phyloP scores from a whole-genome alignment of 2,797 vertebrate species.

The Zenarchopterus dispar region DNA sequence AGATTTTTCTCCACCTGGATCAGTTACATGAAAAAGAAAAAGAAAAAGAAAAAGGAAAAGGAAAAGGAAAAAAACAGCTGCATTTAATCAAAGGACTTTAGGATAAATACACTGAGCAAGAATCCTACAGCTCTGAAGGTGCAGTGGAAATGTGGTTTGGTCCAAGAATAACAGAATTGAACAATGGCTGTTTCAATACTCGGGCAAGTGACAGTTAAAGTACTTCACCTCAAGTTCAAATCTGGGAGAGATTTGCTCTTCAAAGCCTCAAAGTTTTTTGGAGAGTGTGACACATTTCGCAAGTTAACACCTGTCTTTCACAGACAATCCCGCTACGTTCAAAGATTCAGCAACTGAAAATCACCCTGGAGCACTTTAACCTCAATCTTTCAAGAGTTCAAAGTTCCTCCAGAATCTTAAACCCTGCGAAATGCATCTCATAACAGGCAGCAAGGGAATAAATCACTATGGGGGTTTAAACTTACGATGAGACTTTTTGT shows the following conservation, averaged over 20 bases:
- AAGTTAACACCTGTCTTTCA: conserved; percentile 63
- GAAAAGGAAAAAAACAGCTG: no score
- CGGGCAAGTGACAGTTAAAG: conserved; percentile 35
- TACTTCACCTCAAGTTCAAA: conserved; percentile 36
- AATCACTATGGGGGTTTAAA: conserved; percentile 36
- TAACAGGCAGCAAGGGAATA: conserved; percentile 42
- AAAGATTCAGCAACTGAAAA: conserved; percentile 58
- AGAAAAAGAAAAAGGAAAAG: no score
- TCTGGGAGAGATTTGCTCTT: conserved; percentile 56
- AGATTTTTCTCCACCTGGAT: neutral
- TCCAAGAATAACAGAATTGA: conserved; percentile 29
- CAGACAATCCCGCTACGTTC: conserved; percentile 46
- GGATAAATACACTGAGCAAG: conserved; percentile 14
- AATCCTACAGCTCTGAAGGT: neutral
- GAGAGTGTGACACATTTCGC: conserved; percentile 42
- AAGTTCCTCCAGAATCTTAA: conserved; percentile 52
- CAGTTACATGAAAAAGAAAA: conserved; percentile 3
- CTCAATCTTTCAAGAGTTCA: conserved; percentile 79
- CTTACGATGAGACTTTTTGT: conserved; percentile 17
- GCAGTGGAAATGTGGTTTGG: conserved; percentile 15
- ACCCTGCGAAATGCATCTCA: conserved; percentile 57
- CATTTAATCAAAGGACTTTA: neutral
- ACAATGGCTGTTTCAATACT: conserved; percentile 42
- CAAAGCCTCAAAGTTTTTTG: conserved; percentile 45
- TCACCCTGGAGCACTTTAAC: conserved; percentile 70